Percentiles rank a stretch among this genome's conserved stretches.
These are phyloP conservation scores for Tychaedon coryphoeus DNA, from an alignment of 2,113 vertebrate genomes.

Conservation along the genomic window DNA sequence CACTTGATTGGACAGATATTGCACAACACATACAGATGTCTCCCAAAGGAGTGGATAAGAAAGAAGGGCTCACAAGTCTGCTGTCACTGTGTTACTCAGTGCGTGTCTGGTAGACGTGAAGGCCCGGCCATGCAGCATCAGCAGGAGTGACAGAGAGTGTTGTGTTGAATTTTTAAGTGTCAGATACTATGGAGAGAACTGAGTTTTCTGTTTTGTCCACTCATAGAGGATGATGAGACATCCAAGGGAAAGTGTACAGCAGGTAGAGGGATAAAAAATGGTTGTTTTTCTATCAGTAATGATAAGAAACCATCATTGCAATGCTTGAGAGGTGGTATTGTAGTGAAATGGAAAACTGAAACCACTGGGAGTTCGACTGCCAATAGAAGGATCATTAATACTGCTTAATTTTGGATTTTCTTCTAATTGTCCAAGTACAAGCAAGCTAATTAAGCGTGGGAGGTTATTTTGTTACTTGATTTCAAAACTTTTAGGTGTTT, in stretches of 20 bases:
- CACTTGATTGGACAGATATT: background rate
- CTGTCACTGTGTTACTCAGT: background rate
- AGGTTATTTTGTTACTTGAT: background rate
- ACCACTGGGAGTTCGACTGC: background rate
- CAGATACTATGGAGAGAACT: background rate
- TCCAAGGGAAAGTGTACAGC: background rate
- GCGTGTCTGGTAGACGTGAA: background rate
- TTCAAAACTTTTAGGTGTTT: background rate
- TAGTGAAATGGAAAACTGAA: slow-evolving; percentile 37
- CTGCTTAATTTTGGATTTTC: background rate
- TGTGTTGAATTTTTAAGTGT: background rate
- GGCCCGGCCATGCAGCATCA: background rate
- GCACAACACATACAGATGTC: background rate
- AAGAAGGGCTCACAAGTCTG: background rate
- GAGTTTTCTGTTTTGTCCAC: background rate
- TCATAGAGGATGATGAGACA: background rate
- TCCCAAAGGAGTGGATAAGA: background rate
- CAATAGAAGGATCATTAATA: background rate
- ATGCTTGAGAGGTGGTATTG: background rate
- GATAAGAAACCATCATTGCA: background rate
- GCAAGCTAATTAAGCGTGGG: background rate
- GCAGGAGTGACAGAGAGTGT: background rate
- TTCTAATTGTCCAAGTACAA: background rate
- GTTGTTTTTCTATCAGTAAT: background rate
- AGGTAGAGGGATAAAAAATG: background rate